Conservation (phyloP, 1,140 invertebrate genomes). For the Apocrypta bakeri region DNA sequence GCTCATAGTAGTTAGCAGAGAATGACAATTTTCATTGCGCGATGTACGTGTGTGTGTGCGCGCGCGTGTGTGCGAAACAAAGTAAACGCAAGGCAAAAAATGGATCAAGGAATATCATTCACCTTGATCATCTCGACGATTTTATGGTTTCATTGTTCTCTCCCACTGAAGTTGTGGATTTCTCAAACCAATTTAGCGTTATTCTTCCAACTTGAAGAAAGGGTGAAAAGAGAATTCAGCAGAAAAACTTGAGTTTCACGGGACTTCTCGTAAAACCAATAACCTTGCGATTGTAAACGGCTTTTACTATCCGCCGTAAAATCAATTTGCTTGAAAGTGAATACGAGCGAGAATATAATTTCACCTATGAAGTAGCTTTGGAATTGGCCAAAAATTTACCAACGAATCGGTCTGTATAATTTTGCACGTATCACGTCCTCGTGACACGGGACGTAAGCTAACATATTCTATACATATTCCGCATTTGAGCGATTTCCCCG, state of each 20-base stretch:
- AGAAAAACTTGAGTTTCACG: background rate
- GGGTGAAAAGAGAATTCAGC: background rate
- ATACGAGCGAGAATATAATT: no score
- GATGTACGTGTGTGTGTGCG: no score
- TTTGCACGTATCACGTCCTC: no score
- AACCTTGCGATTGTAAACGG: background rate
- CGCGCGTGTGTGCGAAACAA: background rate
- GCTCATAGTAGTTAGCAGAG: background rate
- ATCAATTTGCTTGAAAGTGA: background rate
- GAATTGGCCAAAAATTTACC: background rate
- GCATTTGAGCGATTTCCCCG: no score
- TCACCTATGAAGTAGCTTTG: background rate
- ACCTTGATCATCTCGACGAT: background rate
- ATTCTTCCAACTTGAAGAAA: background rate
- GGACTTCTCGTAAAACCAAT: background rate
- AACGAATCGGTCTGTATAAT: background rate
- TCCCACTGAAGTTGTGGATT: background rate
- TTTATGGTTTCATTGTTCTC: background rate
- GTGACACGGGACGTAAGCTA: no score
- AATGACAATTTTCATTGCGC: background rate
- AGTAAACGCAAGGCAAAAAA: conserved; percentile 1
- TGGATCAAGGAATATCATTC: background rate
- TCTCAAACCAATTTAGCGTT: background rate
- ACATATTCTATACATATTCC: no score
- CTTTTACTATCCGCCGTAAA: background rate